phyloP scores from a whole-genome alignment of 2,113 vertebrate genomes.

The Candoia aspera region DNA sequence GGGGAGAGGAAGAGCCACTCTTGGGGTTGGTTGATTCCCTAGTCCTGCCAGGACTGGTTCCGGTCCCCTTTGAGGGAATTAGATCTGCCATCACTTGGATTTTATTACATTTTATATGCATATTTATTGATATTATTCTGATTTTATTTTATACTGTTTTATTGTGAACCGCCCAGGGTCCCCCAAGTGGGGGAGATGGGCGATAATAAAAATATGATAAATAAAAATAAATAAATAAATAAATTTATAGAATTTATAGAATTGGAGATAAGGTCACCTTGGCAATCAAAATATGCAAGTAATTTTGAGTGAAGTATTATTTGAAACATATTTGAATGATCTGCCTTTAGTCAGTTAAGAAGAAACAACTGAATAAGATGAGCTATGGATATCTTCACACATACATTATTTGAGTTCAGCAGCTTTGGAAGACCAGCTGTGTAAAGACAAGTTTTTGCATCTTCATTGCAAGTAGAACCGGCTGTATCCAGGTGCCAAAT shows the following conservation, averaged over 20 bases:
- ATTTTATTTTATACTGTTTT: no score
- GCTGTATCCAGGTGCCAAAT: background rate
- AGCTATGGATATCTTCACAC: background rate
- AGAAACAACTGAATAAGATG: background rate
- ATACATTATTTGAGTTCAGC: background rate
- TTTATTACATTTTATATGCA: no score
- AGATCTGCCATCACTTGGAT: no score
- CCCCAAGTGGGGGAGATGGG: no score
- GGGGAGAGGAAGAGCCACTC: no score
- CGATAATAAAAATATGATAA: no score
- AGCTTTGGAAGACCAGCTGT: background rate
- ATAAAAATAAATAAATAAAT: no score
- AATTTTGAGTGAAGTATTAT: background rate
- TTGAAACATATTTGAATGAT: background rate
- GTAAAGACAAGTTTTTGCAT: background rate
- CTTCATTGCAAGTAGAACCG: background rate
- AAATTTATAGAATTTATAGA: background rate
- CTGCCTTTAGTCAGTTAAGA: background rate
- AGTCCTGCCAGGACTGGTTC: no score
- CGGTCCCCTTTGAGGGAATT: no score
- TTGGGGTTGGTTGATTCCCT: no score
- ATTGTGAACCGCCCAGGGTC: no score
- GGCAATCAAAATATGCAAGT: background rate
- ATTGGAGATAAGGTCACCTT: background rate
- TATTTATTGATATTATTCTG: no score